Conservation (phyloP, 1,140 invertebrate genomes). For the Zophobas morio region DNA sequence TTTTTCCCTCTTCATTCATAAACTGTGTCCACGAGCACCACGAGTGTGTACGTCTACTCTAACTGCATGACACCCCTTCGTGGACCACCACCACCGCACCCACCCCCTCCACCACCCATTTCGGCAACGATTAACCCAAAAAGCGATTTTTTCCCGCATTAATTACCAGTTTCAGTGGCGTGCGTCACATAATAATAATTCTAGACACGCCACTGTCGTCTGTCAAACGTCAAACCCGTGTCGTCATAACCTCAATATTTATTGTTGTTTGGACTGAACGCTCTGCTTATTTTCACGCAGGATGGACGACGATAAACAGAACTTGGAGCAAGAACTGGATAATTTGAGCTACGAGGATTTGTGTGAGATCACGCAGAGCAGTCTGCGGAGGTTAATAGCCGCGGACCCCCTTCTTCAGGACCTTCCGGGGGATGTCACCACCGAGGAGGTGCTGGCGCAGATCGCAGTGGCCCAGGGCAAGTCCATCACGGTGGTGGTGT, state of each 20-base stretch:
- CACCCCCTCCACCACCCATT: too few species aligned
- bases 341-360: conserved; percentile 74
- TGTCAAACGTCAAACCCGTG: neutral
- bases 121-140: too few species aligned
- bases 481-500: conserved; percentile 78
- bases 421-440: conserved; percentile 77
- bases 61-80: too few species aligned
- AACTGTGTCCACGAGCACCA: neutral
- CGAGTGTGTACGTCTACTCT: too few species aligned
- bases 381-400: conserved; percentile 73
- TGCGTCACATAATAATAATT: too few species aligned
- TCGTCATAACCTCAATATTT: neutral
- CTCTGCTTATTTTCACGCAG: conserved; percentile 17
- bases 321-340: conserved; percentile 60
- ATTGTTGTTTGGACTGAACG: neutral
- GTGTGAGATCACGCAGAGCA: conserved; percentile 74
- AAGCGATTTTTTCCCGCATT: too few species aligned
- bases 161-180: too few species aligned
- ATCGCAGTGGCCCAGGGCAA: conserved; percentile 82
- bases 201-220: neutral
- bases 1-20: conserved; percentile 16
- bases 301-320: conserved; percentile 36
- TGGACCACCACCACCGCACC: too few species aligned
- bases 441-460: conserved; percentile 80
- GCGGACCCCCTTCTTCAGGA: conserved; percentile 76